Percentiles rank a stretch among this genome's conserved stretches.
phyloP scores from a whole-genome alignment of 2,113 vertebrate species.

The Elephantulus edwardii region DNA sequence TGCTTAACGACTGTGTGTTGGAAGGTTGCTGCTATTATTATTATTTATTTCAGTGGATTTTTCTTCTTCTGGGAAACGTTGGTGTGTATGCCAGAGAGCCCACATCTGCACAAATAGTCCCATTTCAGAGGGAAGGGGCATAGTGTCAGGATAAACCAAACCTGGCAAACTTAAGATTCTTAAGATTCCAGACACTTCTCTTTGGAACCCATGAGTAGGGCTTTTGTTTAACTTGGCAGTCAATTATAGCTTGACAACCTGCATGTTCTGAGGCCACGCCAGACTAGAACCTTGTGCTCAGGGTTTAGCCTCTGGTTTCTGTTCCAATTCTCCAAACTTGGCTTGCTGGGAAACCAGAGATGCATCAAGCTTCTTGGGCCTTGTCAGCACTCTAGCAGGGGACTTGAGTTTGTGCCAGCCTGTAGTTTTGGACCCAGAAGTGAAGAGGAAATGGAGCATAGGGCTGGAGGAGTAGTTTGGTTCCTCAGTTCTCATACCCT shows the following conservation, averaged over 20 bases:
- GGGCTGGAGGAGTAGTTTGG: not conserved
- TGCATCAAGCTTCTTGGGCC: not conserved
- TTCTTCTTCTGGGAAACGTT: not conserved
- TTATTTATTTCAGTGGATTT: constrained; percentile 22
- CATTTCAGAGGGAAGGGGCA: not conserved
- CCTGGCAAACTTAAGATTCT: not conserved
- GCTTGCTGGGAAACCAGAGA: constrained; percentile 8
- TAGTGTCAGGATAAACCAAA: not conserved
- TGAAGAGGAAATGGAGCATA: not conserved
- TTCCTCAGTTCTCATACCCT: not conserved
- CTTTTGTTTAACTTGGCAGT: constrained; percentile 20
- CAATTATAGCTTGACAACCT: not conserved
- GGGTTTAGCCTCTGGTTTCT: constrained; percentile 11
- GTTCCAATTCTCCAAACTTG: not conserved
- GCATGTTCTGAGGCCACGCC: constrained; percentile 24
- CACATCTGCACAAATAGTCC: not conserved
- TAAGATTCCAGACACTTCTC: not conserved
- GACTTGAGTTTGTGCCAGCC: not conserved
- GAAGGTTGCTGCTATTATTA: not conserved
- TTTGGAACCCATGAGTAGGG: not conserved
- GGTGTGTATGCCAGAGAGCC: not conserved
- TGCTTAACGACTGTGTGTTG: not conserved
- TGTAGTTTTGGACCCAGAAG: not conserved
- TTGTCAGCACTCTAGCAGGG: constrained; percentile 18
- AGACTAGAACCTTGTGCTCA: not conserved